A percentile compares a stretch with the other conserved stretches of the same genome.
Conservation (phyloP, 2,797 vertebrate genomes). For the Mallotus villosus region DNA sequence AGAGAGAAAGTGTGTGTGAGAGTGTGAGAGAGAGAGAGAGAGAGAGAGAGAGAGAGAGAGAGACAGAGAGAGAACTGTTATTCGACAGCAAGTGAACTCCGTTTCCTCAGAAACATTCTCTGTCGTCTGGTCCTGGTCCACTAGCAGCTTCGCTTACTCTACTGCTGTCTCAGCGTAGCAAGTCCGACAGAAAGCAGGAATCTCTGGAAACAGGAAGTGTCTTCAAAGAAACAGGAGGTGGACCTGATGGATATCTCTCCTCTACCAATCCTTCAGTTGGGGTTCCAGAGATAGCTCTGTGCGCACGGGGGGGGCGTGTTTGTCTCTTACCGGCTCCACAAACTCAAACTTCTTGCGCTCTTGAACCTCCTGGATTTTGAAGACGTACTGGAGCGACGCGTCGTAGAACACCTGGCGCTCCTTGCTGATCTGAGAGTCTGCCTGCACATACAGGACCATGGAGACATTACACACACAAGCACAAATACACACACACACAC, state of each 20-base stretch:
- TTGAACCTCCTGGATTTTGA: slow-evolving; percentile 99
- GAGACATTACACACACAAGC: not conserved
- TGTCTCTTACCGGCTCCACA: slow-evolving; percentile 90
- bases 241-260: slow-evolving; percentile 62
- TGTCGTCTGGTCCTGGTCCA: not conserved
- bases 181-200: slow-evolving; percentile 45
- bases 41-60: not conserved
- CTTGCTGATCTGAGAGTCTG: slow-evolving; percentile 90
- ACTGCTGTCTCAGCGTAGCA: slow-evolving; percentile 56
- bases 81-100: not conserved
- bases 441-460: slow-evolving; percentile 69
- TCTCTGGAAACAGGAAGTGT: slow-evolving; percentile 62
- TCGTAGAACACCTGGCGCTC: slow-evolving; percentile 95
- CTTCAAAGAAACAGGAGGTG: slow-evolving; percentile 62
- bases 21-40: not conserved
- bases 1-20: too few relatives aligned
- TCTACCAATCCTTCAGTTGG: slow-evolving; percentile 50
- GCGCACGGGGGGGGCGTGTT: slow-evolving; percentile 7
- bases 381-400: slow-evolving; percentile 95
- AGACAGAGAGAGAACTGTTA: too few relatives aligned
- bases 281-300: slow-evolving; percentile 31
- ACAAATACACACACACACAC: not conserved
- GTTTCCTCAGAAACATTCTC: not conserved
- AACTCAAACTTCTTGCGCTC: slow-evolving; percentile 99
- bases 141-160: not conserved